A percentile compares a stretch with the other conserved stretches of the same genome.
phyloP scores from a whole-genome alignment of 30 jellyfish, hydroid and myxozoan genomes.

The Chironex yamaguchii region DNA sequence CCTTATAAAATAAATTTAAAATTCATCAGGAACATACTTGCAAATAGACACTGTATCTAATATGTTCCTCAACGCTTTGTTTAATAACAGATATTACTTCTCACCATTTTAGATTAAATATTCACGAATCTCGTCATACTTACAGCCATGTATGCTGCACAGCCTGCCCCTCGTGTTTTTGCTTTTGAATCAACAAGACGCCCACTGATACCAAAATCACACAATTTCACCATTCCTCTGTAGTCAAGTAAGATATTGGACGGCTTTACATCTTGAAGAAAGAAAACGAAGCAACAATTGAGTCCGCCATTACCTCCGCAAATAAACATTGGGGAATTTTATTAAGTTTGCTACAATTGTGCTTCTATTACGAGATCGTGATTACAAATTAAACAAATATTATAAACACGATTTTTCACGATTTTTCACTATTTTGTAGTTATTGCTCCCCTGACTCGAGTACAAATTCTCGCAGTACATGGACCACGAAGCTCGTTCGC shows the following conservation, averaged over 20 bases:
- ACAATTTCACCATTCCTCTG: constrained; percentile 64
- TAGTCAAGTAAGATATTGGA: constrained; percentile 69
- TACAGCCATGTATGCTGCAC: constrained; percentile 88
- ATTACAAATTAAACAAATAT: neutral
- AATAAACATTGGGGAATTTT: neutral
- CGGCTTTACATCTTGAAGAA: constrained; percentile 67
- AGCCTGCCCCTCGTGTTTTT: constrained; percentile 81
- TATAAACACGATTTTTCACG: too few species aligned
- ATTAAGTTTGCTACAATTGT: neutral
- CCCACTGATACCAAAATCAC: constrained; percentile 82
- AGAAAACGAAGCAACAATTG: neutral
- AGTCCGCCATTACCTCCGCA: neutral
- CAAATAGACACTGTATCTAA: too few species aligned
- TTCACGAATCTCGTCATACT: too few species aligned
- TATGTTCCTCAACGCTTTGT: too few species aligned
- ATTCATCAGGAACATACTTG: too few species aligned
- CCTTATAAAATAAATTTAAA: too few species aligned
- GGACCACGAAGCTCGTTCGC: too few species aligned
- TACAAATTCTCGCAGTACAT: too few species aligned
- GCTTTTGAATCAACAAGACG: constrained; percentile 84
- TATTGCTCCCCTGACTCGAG: too few species aligned
- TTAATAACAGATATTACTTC: too few species aligned
- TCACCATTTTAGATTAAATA: too few species aligned
- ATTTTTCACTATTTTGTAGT: too few species aligned
- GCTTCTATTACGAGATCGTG: neutral